These are phyloP conservation scores for Neosilurus hyrtlii DNA, from an alignment of 2,797 vertebrate genomes.

Conservation along the genomic window DNA sequence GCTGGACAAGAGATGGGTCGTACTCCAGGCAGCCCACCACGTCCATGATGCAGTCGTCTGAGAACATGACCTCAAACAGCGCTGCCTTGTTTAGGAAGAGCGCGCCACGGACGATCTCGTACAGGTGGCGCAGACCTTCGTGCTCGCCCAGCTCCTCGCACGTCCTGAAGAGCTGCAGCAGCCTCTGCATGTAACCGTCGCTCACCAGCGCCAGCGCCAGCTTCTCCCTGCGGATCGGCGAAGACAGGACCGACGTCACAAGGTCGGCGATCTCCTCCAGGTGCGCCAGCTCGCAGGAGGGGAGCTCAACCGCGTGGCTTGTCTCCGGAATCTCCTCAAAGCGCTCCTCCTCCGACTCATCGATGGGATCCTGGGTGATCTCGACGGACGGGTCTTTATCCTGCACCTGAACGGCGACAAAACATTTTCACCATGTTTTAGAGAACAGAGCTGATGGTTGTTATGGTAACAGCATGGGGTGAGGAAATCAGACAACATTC, in stretches of 20 bases:
- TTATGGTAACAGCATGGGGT: no score
- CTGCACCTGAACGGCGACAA: constrained; percentile 80
- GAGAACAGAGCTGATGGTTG: not conserved
- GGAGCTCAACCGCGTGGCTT: constrained; percentile 92
- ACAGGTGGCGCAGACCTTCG: constrained; percentile 95
- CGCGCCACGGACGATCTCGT: constrained; percentile 95
- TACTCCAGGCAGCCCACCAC: constrained; percentile 98
- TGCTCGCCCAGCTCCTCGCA: constrained; percentile 95
- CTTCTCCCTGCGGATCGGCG: constrained; percentile 96
- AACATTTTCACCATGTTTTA: not conserved
- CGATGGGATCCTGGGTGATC: constrained; percentile 96
- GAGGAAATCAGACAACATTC: no score
- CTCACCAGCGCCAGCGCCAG: constrained; percentile 93
- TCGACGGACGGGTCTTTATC: constrained; percentile 96
- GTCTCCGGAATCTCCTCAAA: constrained; percentile 97
- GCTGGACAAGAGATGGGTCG: constrained; percentile 93
- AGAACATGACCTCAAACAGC: constrained; percentile 99
- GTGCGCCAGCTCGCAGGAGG: constrained; percentile 87
- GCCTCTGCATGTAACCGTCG: constrained; percentile 96
- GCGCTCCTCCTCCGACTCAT: constrained; percentile 96
- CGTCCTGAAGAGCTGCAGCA: constrained; percentile 92
- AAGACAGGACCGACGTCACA: constrained; percentile 95
- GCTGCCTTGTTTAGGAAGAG: constrained; percentile 98
- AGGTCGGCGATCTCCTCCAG: constrained; percentile 98
- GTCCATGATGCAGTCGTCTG: constrained; percentile 99